These are phyloP conservation scores for Argyresthia albistria DNA, from an alignment of 2,888 invertebrate species.

Conservation along the genomic window DNA sequence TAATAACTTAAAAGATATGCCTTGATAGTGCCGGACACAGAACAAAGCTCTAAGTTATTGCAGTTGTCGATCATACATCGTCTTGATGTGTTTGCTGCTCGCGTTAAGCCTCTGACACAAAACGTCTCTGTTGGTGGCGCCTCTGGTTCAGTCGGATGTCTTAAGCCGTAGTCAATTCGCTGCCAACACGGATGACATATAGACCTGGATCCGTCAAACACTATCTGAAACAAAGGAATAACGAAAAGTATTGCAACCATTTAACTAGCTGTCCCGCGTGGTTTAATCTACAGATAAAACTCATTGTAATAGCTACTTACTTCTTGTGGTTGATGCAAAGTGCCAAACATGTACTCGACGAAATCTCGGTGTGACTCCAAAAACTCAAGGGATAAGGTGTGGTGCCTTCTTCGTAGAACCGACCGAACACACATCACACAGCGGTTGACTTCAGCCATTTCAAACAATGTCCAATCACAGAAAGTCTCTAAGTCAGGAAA, in stretches of 20 bases:
- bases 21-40: slow-evolving; percentile 6
- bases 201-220: background rate
- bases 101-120: slow-evolving; percentile 6
- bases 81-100: slow-evolving; percentile 9
- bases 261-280: background rate
- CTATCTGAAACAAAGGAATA: background rate
- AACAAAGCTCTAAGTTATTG: slow-evolving; percentile 6
- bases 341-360: background rate
- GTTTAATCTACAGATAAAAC: background rate
- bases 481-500: too few relatives aligned
- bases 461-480: too few relatives aligned
- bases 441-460: too few relatives aligned
- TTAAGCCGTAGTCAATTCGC: slow-evolving; percentile 7
- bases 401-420: background rate
- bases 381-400: background rate
- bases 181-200: background rate
- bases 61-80: slow-evolving; percentile 9
- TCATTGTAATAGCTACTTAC: background rate
- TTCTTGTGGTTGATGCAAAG: slow-evolving; percentile 2
- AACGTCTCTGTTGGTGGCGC: slow-evolving; percentile 4
- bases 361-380: background rate
- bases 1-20: slow-evolving; percentile 6
- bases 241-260: too few relatives aligned
- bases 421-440: background rate
- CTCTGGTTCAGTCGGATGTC: slow-evolving; percentile 2